These are phyloP conservation scores for Myotis daubentonii DNA, from an alignment of 2,797 vertebrate species.

Conservation along the genomic window DNA sequence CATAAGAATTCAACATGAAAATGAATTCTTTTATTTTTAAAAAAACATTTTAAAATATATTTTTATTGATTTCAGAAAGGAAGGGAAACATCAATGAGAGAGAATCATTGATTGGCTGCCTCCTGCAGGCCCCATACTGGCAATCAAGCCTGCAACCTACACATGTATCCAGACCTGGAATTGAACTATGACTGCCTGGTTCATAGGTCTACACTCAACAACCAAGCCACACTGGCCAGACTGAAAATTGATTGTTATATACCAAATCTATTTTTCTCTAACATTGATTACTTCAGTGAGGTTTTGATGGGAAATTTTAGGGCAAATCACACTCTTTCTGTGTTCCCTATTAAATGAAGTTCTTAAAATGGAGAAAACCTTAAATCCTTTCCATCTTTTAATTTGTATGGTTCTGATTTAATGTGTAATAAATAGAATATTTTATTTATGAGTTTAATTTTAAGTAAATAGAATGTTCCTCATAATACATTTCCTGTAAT, in stretches of 20 bases:
- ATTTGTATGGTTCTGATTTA: neutral
- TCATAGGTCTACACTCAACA: no score
- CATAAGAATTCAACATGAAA: neutral
- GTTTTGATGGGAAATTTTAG: rapidly evolving
- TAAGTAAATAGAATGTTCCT: neutral
- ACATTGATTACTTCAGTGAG: neutral
- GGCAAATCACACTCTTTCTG: neutral
- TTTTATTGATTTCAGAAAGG: no score
- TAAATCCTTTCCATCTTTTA: neutral
- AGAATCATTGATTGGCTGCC: no score
- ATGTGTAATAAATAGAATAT: neutral
- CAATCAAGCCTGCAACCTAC: no score
- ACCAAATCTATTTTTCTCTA: neutral
- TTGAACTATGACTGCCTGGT: no score
- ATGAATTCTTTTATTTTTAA: neutral
- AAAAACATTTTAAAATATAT: no score
- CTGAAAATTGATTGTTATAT: neutral
- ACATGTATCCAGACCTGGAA: no score
- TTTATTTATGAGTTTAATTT: neutral
- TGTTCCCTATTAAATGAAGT: neutral
- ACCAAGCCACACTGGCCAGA: no score
- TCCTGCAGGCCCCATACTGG: no score
- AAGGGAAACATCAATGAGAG: no score
- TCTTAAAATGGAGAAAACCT: neutral
- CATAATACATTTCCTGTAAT: neutral